phyloP scores from a whole-genome alignment of 2,888 invertebrate species.

The Ornithoptera alexandrae region DNA sequence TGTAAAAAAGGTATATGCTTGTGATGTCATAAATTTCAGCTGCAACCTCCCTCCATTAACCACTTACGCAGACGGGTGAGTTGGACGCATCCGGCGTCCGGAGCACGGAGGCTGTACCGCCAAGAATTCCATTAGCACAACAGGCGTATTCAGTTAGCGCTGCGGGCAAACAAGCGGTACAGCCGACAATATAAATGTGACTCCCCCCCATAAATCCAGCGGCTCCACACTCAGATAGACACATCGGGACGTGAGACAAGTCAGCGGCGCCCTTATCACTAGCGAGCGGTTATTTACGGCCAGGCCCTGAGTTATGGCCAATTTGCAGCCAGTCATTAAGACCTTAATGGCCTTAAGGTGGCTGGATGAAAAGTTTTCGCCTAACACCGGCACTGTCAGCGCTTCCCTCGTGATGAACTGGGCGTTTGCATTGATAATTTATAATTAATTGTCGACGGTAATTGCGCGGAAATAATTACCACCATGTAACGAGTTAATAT shows the following conservation, averaged over 20 bases:
- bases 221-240: constrained; percentile 74
- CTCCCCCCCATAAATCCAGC: constrained; percentile 57
- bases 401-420: constrained; percentile 40
- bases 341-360: constrained; percentile 76
- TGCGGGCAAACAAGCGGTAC: constrained; percentile 36
- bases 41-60: too few relatives aligned
- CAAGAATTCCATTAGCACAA: constrained; percentile 35
- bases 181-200: constrained; percentile 46
- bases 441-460: constrained; percentile 12
- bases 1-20: too few relatives aligned
- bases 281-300: constrained; percentile 72
- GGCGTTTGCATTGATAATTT: constrained; percentile 33
- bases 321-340: constrained; percentile 79
- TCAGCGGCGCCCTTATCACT: constrained; percentile 76
- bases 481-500: too few relatives aligned
- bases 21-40: too few relatives aligned
- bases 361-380: constrained; percentile 68
- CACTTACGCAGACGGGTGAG: too few relatives aligned
- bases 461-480: neutral
- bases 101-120: too few relatives aligned
- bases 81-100: too few relatives aligned
- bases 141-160: constrained; percentile 17
- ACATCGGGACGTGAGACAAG: constrained; percentile 67
- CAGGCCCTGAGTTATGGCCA: constrained; percentile 75
- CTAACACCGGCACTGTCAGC: constrained; percentile 59